Evolutionary conservation across 1,140 invertebrate genomes (phyloP).

Genomic region (Trissolcus basalis): DNA sequence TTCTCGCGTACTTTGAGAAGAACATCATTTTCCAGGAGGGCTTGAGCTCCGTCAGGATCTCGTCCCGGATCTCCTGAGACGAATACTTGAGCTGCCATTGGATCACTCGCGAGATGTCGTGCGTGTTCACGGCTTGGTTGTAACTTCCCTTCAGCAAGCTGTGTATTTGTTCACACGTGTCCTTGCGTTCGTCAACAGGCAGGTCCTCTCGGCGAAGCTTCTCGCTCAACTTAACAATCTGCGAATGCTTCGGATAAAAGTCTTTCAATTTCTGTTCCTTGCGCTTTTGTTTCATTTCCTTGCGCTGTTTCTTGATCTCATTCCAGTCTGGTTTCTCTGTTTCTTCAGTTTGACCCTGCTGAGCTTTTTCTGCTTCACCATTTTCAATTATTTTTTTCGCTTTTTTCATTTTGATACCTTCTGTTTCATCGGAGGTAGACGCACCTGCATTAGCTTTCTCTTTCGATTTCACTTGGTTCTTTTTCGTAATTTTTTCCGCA

Average conservation of each 20-base stretch:
- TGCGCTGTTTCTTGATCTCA: conserved; percentile 84
- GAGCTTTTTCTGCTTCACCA: conserved; percentile 11
- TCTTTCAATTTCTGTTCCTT: conserved; percentile 78
- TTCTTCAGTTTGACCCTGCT: conserved; percentile 66
- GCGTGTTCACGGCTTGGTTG: conserved; percentile 85
- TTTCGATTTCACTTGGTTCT: too few relatives aligned
- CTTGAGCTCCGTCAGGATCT: conserved; percentile 85
- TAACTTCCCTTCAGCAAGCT: conserved; percentile 83
- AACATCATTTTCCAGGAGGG: conserved; percentile 83
- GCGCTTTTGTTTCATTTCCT: conserved; percentile 80
- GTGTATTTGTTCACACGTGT: conserved; percentile 84
- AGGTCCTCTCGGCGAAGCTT: conserved; percentile 77
- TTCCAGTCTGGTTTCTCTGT: conserved; percentile 81
- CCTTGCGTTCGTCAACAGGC: conserved; percentile 78
- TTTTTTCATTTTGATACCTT: conserved; percentile 19
- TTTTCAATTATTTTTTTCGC: background rate
- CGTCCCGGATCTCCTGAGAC: conserved; percentile 80
- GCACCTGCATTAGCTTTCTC: too few relatives aligned
- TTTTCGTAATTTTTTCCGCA: too few relatives aligned
- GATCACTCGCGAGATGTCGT: conserved; percentile 92
- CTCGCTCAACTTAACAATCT: background rate
- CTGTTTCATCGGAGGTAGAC: too few relatives aligned
- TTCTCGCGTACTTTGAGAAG: conserved; percentile 91
- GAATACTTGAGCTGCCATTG: conserved; percentile 89
- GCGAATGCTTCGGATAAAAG: conserved; percentile 76